Base-by-base conservation (phyloP, 2,888 invertebrate genomes). In the Periphyllus acericola region DNA sequence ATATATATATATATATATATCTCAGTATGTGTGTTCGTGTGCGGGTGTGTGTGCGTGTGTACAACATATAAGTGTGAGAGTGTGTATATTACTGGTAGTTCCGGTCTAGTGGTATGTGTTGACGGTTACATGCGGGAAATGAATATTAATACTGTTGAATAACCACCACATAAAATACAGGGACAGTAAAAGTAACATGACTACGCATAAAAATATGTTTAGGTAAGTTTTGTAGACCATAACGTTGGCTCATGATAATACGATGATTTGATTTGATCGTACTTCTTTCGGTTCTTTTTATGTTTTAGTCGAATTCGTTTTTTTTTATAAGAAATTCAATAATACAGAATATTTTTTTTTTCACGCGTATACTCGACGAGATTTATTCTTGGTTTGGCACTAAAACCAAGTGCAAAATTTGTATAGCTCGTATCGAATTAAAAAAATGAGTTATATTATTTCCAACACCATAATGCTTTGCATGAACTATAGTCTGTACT, bases 91-190 rank as follows among this genome's bases (percentile, higher is more conserved):
- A 52, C 66, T 25, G 32, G n/a, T 82, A 82, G 71, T 82, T 82
- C 72, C 72, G 82, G 82, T 52, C 40, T 81, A 40, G 14, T 71
- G n/a, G 66, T 46, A 68, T 40, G 21, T 40, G 81, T 81, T 46
- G 68, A 72, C 71, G 82, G 32, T 52, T 8, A 71, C 46, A 32
- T 29, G 25, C 52, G 34, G 34, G 52, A 72, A 82, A 82, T 55
- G 72, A 72, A 82, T 72, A 82, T 55, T 40, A 68, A 68, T 81
- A 46, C 68, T 25, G 68, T 14, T 29, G 46, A 81, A 81, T 81
- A 46, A 81, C 46, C 21, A 6, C 9, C 32, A 14, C 46, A 17
- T 80, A 80, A 80, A 80, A 68, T 66, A 36, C 29, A 29, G 17
- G 32, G 81, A 72, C 36, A 32, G 32, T 72, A 34, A 34, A 72